These are phyloP conservation scores for Dryas iulia DNA, from an alignment of 1,140 invertebrate genomes.

Conservation along the genomic window DNA sequence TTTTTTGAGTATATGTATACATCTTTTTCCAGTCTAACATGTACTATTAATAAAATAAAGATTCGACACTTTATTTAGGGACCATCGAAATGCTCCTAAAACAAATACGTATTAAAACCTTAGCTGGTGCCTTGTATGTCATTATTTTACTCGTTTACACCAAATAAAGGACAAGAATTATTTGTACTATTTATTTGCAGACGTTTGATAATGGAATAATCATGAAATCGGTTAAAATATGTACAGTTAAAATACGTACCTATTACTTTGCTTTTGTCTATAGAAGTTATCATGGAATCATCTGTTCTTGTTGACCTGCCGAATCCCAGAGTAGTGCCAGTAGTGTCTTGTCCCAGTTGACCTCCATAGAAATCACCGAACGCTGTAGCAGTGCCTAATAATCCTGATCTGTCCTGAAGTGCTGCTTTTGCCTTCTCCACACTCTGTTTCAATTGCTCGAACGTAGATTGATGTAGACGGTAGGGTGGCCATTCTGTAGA, in stretches of 20 bases:
- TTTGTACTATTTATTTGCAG: no score
- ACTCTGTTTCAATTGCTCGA: conserved; percentile 93
- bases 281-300: conserved; percentile 63
- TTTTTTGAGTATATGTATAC: no score
- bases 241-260: conserved; percentile 43
- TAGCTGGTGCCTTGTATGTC: no score
- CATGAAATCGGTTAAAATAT: neutral
- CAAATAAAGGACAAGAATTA: no score
- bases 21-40: no score
- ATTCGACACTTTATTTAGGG: no score
- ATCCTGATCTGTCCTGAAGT: conserved; percentile 81
- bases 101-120: no score
- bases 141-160: no score
- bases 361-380: conserved; percentile 82
- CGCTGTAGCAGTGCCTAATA: conserved; percentile 79
- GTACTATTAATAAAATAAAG: no score
- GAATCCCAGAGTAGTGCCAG: conserved; percentile 52
- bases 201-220: no score
- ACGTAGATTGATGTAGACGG: conserved; percentile 88
- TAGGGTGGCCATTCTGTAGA: conserved; percentile 87
- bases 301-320: conserved; percentile 62
- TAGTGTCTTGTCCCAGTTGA: conserved; percentile 65
- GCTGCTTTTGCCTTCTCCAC: conserved; percentile 94
- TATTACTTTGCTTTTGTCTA: conserved; percentile 71
- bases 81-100: no score